A percentile compares a stretch with the other conserved stretches of the same genome.
These are phyloP conservation scores for Dioctria rufipes DNA, from an alignment of 2,888 invertebrate genomes.

Conservation along the genomic window DNA sequence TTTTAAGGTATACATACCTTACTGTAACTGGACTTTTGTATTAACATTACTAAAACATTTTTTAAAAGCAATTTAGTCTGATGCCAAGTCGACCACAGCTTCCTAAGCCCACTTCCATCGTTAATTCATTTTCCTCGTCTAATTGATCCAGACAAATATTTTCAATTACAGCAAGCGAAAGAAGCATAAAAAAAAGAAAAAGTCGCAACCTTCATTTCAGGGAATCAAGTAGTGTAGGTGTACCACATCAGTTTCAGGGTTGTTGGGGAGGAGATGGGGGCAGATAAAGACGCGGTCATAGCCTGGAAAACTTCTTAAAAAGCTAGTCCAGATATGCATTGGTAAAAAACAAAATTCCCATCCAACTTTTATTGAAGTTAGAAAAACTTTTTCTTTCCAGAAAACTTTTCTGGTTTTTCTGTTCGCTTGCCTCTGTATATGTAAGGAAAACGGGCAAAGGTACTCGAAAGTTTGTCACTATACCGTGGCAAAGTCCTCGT, in stretches of 20 bases:
- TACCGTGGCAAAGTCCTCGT: conserved; percentile 23
- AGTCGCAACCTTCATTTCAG: conserved; percentile 25
- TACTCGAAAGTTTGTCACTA: conserved; percentile 47
- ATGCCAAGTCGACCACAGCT: not conserved
- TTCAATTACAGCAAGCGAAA: conserved; percentile 68
- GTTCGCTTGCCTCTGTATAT: conserved; percentile 29
- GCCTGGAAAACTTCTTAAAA: conserved; percentile 47
- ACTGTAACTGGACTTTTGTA: not conserved
- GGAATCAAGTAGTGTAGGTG: conserved; percentile 44
- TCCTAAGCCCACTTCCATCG: not conserved
- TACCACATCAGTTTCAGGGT: not conserved
- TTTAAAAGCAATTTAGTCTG: not conserved
- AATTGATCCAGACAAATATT: conserved; percentile 71
- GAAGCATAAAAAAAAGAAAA: conserved; percentile 22
- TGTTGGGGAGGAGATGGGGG: not conserved
- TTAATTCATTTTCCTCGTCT: conserved; percentile 60
- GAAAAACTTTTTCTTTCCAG: conserved; percentile 46
- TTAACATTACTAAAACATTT: not conserved
- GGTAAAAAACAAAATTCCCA: conserved; percentile 48
- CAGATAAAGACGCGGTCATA: conserved; percentile 36
- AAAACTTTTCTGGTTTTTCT: conserved; percentile 46
- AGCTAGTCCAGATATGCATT: conserved; percentile 41
- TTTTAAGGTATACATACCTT: not conserved
- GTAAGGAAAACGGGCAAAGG: conserved; percentile 24
- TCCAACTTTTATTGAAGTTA: conserved; percentile 42